Evolutionary conservation across 2,797 vertebrate species (phyloP), one percentile per base, ranked within the genome.

Genomic region (Enoplosus armatus): DNA sequence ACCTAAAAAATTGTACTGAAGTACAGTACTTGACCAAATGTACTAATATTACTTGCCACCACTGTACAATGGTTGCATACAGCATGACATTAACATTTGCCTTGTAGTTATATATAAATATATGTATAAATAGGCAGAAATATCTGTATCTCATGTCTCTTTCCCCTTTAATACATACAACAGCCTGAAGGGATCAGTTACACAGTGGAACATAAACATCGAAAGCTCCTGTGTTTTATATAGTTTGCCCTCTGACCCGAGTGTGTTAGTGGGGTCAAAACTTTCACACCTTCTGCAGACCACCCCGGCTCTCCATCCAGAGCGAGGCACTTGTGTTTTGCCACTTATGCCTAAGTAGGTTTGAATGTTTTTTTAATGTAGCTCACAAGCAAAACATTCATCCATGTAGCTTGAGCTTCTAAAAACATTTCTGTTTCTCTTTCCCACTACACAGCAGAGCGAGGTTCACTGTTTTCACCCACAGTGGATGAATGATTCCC

Each of bases 151-250:
- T 45, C 24, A 3, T 33, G 15, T 65, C 9, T 51, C 33, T 58
- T 54, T 69, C 35, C 33, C 8, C n/a, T 35, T 39, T 39, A 22
- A 29, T 45, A 24, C 35, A 45, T 15, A 16, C 18, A 75, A 69
- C 80, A 83, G 55, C 24, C 77, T 63, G 37, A 53, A 22, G 71
- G 64, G 74, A 86, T 87, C 73, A 58, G 75, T 85, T 85, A 86
- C 82, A 82, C 48, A 68, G 74, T 69, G 54, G 51, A 84, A 84
- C 63, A 77, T 81, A 86, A 88, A 88, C 84, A 90, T 22, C 45
- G 55, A 89, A 82, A 69, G 72, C 77, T 86, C 75, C 82, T 5
- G 27, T 86, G 80, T 92, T 90, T 87, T 83, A 70, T 81, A 86
- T 67, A 83, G 72, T 85, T 75, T 85, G 76, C 48, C 72, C 83